These are phyloP conservation scores for Aleiodes alternator DNA, from an alignment of 2,888 invertebrate species.

Conservation along the genomic window DNA sequence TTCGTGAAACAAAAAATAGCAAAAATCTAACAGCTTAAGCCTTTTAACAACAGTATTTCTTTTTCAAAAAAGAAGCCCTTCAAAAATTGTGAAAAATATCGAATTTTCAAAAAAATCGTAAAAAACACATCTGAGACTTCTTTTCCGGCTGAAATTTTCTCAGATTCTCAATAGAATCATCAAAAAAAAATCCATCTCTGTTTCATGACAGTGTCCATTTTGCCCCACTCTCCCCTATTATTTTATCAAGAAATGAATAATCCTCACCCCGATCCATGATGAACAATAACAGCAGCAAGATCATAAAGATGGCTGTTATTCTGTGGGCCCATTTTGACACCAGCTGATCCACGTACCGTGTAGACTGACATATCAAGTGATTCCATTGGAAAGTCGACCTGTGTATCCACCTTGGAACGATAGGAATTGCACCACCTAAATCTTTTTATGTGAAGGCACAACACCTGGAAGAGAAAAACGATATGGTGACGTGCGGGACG, in stretches of 20 bases:
- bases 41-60: too few relatives aligned
- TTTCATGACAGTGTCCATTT: too few relatives aligned
- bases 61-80: too few relatives aligned
- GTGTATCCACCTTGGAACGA: slow-evolving; percentile 87
- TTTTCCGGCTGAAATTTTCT: too few relatives aligned
- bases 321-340: slow-evolving; percentile 80
- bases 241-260: slow-evolving; percentile 1
- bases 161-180: too few relatives aligned
- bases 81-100: too few relatives aligned
- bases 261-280: slow-evolving; percentile 86
- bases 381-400: slow-evolving; percentile 85
- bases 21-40: too few relatives aligned
- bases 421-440: slow-evolving; percentile 89
- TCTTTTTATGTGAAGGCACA: slow-evolving; percentile 89
- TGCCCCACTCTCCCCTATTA: too few relatives aligned
- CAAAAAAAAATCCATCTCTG: too few relatives aligned
- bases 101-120: too few relatives aligned
- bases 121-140: too few relatives aligned
- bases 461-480: slow-evolving; percentile 76
- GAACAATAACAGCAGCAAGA: slow-evolving; percentile 88
- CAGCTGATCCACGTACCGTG: slow-evolving; percentile 82
- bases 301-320: slow-evolving; percentile 83
- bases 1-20: too few relatives aligned
- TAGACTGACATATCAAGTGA: slow-evolving; percentile 88
- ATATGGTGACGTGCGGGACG: slow-evolving; percentile 29